Evolutionary conservation across 2,888 invertebrate genomes (phyloP).

Genomic region (Baronia brevicornis): DNA sequence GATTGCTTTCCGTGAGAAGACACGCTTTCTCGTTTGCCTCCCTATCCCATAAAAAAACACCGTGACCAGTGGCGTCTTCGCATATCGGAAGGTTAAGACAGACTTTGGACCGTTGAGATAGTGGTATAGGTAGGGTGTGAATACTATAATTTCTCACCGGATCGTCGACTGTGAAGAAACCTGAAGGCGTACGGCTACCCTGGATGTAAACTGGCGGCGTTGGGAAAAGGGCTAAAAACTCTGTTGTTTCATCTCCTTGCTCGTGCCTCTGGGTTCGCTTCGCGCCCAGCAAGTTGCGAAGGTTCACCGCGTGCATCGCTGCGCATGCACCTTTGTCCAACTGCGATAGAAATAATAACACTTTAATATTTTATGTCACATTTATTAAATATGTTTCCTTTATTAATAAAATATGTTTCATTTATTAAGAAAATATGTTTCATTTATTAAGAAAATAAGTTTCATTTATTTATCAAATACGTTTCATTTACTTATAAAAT

Average conservation of each 20-base stretch:
- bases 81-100: no score
- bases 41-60: no score
- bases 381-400: no score
- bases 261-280: conserved; percentile 96
- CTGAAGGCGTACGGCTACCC: conserved; percentile 97
- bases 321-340: conserved; percentile 96
- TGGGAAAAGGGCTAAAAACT: conserved; percentile 94
- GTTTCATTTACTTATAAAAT: no score
- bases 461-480: no score
- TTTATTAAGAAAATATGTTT: no score
- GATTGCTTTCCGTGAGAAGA: no score
- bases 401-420: background rate
- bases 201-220: conserved; percentile 95
- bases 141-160: conserved; percentile 66
- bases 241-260: conserved; percentile 96
- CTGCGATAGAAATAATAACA: conserved; percentile 47
- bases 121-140: background rate
- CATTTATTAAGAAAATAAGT: no score
- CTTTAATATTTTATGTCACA: background rate
- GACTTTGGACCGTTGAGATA: no score
- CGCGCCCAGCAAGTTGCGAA: conserved; percentile 96
- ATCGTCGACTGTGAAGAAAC: conserved; percentile 97
- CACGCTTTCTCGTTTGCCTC: no score
- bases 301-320: conserved; percentile 98
- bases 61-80: no score